Evolutionary conservation across 2,797 vertebrate species (phyloP), one percentile per base, ranked within the genome.

Genomic region (Eutrigla gurnardus): DNA sequence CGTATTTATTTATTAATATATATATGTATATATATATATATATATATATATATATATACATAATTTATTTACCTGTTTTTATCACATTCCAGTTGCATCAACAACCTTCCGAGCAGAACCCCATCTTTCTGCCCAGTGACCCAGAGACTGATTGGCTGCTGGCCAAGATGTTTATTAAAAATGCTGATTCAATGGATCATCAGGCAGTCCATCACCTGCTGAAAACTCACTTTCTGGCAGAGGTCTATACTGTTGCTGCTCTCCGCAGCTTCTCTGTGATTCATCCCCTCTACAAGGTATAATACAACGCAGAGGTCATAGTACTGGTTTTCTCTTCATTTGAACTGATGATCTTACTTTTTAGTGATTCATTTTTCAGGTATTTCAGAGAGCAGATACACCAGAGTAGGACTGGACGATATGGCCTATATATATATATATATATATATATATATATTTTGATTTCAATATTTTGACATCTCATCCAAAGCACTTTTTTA

Each of bases 221-320:
- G 74, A 88, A 78, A 9, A 93, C 92, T 6, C 95, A 96, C 84
- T 88, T 78, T 17, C 45, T 96, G 1, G 84, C 81, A 0, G 95
- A 96, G 46, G 91, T 79, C 65, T 95, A 82, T 58, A 14, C 70
- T 13, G 17, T 95, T 33, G 92, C 95, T 37, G 70, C 93, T 55
- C 12, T 91, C 5, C 89, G 92, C 63, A 83, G 90, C 65, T 88
- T 96, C 3, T 93, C 95, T 40, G 86, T 74, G 65, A 93, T 94
- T 65, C 95, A 96, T 65, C 95, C 95, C 0, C 75, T 96, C 45
- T 92, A 94, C 68, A 96, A 95, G 95, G 93, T 96, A 84, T 2
- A 11, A 52, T 43, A 36, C 46, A 60, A 14, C 45, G 9, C n/a
- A 14, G 12, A 39, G 12, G 5, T 17, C 15, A 55, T 2, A 6